A percentile compares a stretch with the other conserved stretches of the same genome.
Evolutionary conservation across 2,888 invertebrate species (phyloP).

Genomic region (Dryobota labecula): DNA sequence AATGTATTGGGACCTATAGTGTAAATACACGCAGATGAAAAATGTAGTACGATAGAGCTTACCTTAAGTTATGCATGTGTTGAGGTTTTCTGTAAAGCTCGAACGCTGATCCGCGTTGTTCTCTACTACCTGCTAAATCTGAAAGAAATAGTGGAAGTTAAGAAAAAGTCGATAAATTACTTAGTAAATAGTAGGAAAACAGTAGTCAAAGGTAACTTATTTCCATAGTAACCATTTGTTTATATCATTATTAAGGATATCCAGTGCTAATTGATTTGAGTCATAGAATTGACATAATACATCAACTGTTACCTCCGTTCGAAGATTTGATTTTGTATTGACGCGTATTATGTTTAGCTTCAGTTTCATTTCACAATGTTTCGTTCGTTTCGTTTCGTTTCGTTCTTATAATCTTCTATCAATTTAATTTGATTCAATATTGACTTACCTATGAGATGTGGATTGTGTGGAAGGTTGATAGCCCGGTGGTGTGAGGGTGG

Average conservation of each 20-base stretch:
- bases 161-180: not conserved
- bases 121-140: slow-evolving; percentile 95
- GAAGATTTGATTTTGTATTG: not conserved
- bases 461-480: slow-evolving; percentile 87
- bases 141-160: slow-evolving; percentile 29
- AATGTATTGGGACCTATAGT: slow-evolving; percentile 46
- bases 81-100: slow-evolving; percentile 98
- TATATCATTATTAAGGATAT: not conserved
- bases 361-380: not conserved
- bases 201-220: slow-evolving; percentile 2
- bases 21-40: slow-evolving; percentile 32
- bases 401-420: not conserved
- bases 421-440: not conserved
- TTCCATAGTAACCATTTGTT: not conserved
- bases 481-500: slow-evolving; percentile 88
- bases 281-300: not conserved
- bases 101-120: slow-evolving; percentile 98
- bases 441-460: slow-evolving; percentile 86
- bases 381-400: not conserved
- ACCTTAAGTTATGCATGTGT: slow-evolving; percentile 95
- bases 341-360: not conserved
- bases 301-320: not conserved
- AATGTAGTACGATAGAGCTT: slow-evolving; percentile 70
- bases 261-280: not conserved
- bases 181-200: not conserved